Conservation (phyloP, 2,888 invertebrate species). For the Eristalis arbustorum region DNA sequence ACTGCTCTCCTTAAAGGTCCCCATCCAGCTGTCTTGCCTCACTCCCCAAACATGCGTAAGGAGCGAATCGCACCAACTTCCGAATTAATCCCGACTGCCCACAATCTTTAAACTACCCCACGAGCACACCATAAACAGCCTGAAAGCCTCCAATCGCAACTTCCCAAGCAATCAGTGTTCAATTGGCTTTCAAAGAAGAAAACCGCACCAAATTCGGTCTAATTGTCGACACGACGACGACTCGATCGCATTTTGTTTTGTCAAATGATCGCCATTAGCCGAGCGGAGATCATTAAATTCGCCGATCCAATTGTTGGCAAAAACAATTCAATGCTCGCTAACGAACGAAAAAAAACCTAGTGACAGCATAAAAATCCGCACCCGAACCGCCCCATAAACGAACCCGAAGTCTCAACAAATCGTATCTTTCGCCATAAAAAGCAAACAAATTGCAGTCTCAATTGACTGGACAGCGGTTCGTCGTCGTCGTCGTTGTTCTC, state of each 20-base stretch:
- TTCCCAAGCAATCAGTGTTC: not conserved
- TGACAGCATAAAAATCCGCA: not conserved
- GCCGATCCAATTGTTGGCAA: not conserved
- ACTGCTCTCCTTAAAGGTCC: no score
- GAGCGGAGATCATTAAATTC: not conserved
- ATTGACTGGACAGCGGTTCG: slow-evolving; percentile 49
- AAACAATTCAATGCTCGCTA: not conserved
- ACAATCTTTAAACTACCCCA: not conserved
- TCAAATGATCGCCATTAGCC: not conserved
- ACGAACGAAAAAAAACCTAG: not conserved
- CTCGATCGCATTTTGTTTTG: not conserved
- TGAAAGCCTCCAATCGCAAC: not conserved
- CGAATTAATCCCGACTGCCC: not conserved
- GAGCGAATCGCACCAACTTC: not conserved
- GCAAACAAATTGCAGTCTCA: slow-evolving; percentile 62
- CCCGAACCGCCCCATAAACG: not conserved
- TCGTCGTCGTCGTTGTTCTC: not conserved
- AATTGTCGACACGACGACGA: not conserved
- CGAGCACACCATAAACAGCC: not conserved
- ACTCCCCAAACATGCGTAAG: no score
- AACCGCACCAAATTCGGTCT: not conserved
- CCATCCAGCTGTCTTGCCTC: no score
- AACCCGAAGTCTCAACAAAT: slow-evolving; percentile 50
- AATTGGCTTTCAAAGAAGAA: not conserved
- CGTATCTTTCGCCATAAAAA: slow-evolving; percentile 60